Evolutionary conservation across 2,888 invertebrate genomes (phyloP), one percentile per base, ranked within the genome.

Genomic region (Eupithecia insigniata): DNA sequence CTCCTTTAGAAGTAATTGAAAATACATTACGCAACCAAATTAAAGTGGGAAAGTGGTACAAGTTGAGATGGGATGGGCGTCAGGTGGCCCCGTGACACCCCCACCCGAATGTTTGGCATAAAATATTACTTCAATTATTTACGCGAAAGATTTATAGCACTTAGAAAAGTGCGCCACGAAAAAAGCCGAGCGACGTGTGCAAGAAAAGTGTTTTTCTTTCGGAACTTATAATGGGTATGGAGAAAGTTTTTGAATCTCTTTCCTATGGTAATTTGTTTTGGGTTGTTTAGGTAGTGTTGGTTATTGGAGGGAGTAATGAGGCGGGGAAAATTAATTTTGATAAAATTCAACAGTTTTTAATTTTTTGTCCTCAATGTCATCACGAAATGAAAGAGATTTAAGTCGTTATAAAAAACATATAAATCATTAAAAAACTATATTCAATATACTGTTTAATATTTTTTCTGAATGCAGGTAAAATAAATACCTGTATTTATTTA

Each of bases 81-180:
- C 92, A 93, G 94, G 93, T 92, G 93, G 89, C 81, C 65, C 77
- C 75, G 89, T 89, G 89, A 89, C 92, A 90, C 86, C 89, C 88
- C 92, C 90, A 90, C 89, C 87, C 91, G 92, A 93, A 94, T 93
- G 93, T 93, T 94, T 92, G 94, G 94, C 94, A 94, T 94, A 94
- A 94, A 94, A 94, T 94, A 94, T 94, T 92, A 94, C 94, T 94
- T 94, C 94, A 94, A 94, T 94, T 94, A 94, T 94, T 94, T 94
- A 94, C 93, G 92, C 91, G 92, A 89, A 86, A 94, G 94, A 94
- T 94, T 94, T 94, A 94, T 94, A 72, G 92, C 89, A 92, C 93
- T 94, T 94, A 92, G 93, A 93, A 92, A 94, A 94, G 92, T 93
- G 93, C 92, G 93, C 93, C 85, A 90, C 89, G 93, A 92, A 94